Evolutionary conservation across 2,888 invertebrate genomes (phyloP), one percentile per base, ranked within the genome.

Genomic region (Cremastinae sp.): DNA sequence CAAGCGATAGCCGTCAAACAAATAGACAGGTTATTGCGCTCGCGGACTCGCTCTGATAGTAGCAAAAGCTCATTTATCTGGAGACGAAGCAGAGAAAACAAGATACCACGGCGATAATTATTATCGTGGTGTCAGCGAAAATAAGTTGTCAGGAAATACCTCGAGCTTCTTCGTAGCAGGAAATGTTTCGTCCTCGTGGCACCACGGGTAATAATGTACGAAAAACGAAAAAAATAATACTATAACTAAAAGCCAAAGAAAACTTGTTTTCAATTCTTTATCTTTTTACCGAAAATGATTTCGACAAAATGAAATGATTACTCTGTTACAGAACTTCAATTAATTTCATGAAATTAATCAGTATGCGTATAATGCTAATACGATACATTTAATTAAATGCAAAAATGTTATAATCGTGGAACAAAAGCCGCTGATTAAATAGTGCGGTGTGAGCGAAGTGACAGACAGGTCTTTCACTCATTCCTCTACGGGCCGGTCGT

Each of bases 401-500:
- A 28, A 28, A 28, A 28, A 28, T 2, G 5, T 28, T 2, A 28
- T 2, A 5, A 28, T 5, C 28, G 5, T 5, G 5, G 28, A 28
- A 5, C 5, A 5, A 5, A 28, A 28, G 28, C 49, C 22, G 51
- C 7, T 41, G 14, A 14, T 62, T 62, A 37, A 20, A 12, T n/a
- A 16, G 62, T 16, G 16, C 14, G 9, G 9, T n/a, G 10, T 5
- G 12, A 14, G 12, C 41, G 51, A 10, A 41, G 22, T 59, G 56
- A 58, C 39, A 22, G 68, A 58, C 16, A 22, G 58, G 39, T 16
- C 53, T 68, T 22, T 9, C n/a, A 74, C 70, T 65, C 66, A 72
- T 80, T 81, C 66, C 71, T 79, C 82, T 81, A 75, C 79, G 70
- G 66, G 68, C 73, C 76, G 74, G 47, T 75, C 68, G 58, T 49